Evolutionary conservation across 1,140 invertebrate genomes (phyloP), one percentile per base, ranked within the genome.

Genomic region (Mylabris phalerata): DNA sequence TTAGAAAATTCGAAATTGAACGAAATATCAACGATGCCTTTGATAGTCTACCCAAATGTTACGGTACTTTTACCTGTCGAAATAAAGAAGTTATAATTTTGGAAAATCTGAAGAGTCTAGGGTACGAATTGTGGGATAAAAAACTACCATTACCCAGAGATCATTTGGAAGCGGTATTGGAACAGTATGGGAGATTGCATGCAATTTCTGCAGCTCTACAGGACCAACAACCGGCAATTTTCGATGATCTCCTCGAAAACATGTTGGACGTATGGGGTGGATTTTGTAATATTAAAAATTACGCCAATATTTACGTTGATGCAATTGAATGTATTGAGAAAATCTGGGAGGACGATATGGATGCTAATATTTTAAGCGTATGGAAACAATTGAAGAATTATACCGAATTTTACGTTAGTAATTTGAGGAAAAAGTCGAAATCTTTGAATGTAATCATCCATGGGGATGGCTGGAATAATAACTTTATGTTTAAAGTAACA

Each of bases 171-270:
- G 47, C 76, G 3, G 71, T 77, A 0, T 70, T 82, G 24, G 67
- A 73, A 52, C 73, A 71, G 13, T 73, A 82, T 60, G 81, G 73
- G 5, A 75, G 72, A 46, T 72, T 79, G 9, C 81, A 83, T 66
- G 79, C 79, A 1, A 50, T 77, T 0, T 78, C 78, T 0, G 72
- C 76, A 59, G 76, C 75, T 1, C 64, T 79, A 19, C 78, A 75
- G 57, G 61, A 72, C 26, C 67, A 71, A 41, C 60, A 74, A 41
- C 65, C 67, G 4, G 64, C 70, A 9, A 51, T 58, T 1, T 75
- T 71, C 51, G 45, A 61, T 6, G 25, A 60, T 9, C 9, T 64
- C 7, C 4, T n/a, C 11, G 13, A n/a, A 9, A 50, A 45, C 0
- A 38, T 4, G 11, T 7, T 41, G 27, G 44, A 48, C n/a, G 50